A percentile compares a stretch with the other conserved stretches of the same genome.
phyloP scores from a whole-genome alignment of 1,140 invertebrate genomes.

The Asobara japonica region DNA sequence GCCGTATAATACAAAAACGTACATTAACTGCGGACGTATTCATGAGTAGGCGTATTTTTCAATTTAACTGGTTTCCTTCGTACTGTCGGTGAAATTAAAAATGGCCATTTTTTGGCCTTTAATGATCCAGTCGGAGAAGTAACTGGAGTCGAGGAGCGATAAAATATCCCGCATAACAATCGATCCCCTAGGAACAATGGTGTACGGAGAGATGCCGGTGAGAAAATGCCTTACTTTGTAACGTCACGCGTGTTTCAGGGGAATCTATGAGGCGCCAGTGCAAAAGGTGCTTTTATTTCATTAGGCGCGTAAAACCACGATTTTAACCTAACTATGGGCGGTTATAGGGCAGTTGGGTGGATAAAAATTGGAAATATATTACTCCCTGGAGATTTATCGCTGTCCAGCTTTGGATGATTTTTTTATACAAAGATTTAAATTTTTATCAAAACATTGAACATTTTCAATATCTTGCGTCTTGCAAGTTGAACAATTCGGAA shows the following conservation, averaged over 20 bases:
- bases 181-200: neutral
- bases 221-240: neutral
- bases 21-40: neutral
- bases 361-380: too few species aligned
- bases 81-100: neutral
- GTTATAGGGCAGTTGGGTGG: too few species aligned
- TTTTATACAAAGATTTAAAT: too few species aligned
- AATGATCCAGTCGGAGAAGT: neutral
- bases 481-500: too few species aligned
- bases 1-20: neutral
- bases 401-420: too few species aligned
- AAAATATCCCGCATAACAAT: neutral
- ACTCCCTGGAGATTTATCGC: too few species aligned
- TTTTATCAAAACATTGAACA: too few species aligned
- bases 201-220: neutral
- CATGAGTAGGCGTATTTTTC: slow-evolving; percentile 2
- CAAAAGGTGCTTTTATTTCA: too few species aligned
- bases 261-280: too few species aligned
- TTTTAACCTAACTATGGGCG: too few species aligned
- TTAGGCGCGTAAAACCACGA: neutral
- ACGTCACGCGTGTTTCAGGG: neutral
- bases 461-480: too few species aligned
- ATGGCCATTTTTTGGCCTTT: too few species aligned
- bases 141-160: neutral
- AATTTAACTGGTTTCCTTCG: neutral